Evolutionary conservation across 2,888 invertebrate species (phyloP), one percentile per base, ranked within the genome.

Genomic region (Harpalus rubripes): DNA sequence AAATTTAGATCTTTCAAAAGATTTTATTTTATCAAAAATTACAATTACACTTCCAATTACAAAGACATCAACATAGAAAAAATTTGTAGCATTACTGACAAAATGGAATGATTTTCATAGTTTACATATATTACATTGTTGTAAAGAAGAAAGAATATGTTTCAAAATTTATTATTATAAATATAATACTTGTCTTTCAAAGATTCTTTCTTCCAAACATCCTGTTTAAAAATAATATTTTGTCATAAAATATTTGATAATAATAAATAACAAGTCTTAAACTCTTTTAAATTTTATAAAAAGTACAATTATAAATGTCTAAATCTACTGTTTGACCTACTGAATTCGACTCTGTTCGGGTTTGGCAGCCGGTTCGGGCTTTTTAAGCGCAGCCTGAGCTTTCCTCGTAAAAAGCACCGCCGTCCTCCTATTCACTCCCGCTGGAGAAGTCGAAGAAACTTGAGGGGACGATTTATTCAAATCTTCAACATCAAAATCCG

Each of bases 351-450:
- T 74, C 39, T 63, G 74, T 58, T 86, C 86, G 22, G 41, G 72
- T 44, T 74, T 74, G 41, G 18, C 18, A 4, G 52, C 68, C 10
- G 81, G 44, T 12, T 81, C 81, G 8, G 86, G 84, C 32, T 86
- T 86, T 78, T 86, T 86, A 59, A 85, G 89, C 90, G 87, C 90
- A 56, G 85, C 85, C 59, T 87, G 94, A 0, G 95, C 94, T 90
- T 96, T 96, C 74, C 95, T 93, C 8, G 95, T 95, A 88, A 96
- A 95, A 41, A 96, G 91, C 32, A 96, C 96, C n/a, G 96, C 95
- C 22, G 95, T 96, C 88, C 96, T 90, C 39, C 95, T 91, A 89
- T 95, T 95, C 7, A 95, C 95, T 8, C 94, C 94, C 3, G 92
- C 91, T 0, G 93, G 92, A 0, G 93, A 92, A 1, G 80, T 18